phyloP scores from a whole-genome alignment of 2,888 invertebrate genomes.

The Strigamia maritima region DNA sequence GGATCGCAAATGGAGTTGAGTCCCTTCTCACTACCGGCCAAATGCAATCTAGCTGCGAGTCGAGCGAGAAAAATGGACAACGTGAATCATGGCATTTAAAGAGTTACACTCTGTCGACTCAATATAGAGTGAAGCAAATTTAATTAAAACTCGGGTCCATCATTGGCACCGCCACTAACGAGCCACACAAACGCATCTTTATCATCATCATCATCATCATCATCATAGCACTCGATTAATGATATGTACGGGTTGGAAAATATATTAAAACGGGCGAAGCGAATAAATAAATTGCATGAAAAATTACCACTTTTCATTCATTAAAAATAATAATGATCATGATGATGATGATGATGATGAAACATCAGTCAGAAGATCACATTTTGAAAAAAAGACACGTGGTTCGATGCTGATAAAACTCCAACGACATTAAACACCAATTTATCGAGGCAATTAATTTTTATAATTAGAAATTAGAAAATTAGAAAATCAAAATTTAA shows the following conservation, averaged over 20 bases:
- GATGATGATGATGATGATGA: neutral
- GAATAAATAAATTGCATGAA: constrained; percentile 10
- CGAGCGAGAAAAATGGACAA: neutral
- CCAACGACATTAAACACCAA: neutral
- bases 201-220: constrained; percentile 12
- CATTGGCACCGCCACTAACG: constrained; percentile 29
- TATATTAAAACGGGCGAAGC: neutral
- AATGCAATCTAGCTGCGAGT: neutral
- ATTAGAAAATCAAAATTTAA: neutral
- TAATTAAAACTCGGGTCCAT: constrained; percentile 30
- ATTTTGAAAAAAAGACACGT: neutral
- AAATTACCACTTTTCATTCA: neutral
- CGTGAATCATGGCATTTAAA: constrained; percentile 19
- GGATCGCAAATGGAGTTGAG: constrained; percentile 25
- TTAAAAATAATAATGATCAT: neutral
- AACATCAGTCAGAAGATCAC: constrained; percentile 8
- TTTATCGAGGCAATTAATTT: neutral
- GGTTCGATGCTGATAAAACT: constrained; percentile 1
- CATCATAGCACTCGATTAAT: constrained; percentile 16
- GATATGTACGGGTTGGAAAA: constrained; percentile 2
- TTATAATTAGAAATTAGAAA: neutral
- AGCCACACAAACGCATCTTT: neutral
- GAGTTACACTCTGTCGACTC: constrained; percentile 14
- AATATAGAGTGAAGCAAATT: constrained; percentile 18
- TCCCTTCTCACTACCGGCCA: constrained; percentile 9